Evolutionary conservation across 2,888 invertebrate genomes (phyloP).

Genomic region (Brachypterus glaber): DNA sequence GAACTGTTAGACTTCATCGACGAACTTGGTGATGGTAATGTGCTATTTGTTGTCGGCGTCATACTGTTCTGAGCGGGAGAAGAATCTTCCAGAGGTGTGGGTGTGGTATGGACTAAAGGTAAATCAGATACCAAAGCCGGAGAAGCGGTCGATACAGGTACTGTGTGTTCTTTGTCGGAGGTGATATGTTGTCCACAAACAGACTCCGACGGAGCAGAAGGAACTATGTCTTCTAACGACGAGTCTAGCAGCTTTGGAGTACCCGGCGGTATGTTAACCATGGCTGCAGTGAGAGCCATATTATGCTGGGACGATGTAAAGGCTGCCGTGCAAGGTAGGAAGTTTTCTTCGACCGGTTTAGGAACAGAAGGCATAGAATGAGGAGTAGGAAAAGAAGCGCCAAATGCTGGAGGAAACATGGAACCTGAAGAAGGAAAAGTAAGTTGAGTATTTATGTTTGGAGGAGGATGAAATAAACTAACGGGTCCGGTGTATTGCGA

Average conservation of each 20-base stretch:
- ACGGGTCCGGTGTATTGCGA: constrained; percentile 50
- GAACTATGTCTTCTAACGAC: constrained; percentile 13
- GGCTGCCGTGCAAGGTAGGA: constrained; percentile 57
- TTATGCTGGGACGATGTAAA: constrained; percentile 77
- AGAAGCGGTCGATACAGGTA: constrained; percentile 12
- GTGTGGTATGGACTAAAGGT: constrained; percentile 26
- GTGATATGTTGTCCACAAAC: constrained; percentile 1
- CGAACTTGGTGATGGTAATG: constrained; percentile 37
- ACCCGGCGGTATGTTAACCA: constrained; percentile 58
- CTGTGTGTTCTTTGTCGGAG: constrained; percentile 6
- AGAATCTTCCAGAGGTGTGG: constrained; percentile 24
- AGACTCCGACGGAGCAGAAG: neutral
- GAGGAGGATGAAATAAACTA: constrained; percentile 52
- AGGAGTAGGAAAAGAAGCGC: constrained; percentile 48
- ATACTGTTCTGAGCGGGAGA: constrained; percentile 27
- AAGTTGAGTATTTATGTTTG: constrained; percentile 48
- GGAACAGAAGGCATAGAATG: constrained; percentile 46
- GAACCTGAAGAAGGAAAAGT: constrained; percentile 59
- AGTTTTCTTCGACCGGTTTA: constrained; percentile 47
- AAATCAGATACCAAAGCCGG: constrained; percentile 13
- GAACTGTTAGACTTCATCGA: constrained; percentile 35
- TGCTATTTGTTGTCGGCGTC: constrained; percentile 31
- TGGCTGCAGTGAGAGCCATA: constrained; percentile 69
- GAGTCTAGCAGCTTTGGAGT: constrained; percentile 18
- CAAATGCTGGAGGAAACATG: constrained; percentile 52